Base-by-base conservation (phyloP, 2,113 vertebrate genomes). In the Leptocoma aspasia region DNA sequence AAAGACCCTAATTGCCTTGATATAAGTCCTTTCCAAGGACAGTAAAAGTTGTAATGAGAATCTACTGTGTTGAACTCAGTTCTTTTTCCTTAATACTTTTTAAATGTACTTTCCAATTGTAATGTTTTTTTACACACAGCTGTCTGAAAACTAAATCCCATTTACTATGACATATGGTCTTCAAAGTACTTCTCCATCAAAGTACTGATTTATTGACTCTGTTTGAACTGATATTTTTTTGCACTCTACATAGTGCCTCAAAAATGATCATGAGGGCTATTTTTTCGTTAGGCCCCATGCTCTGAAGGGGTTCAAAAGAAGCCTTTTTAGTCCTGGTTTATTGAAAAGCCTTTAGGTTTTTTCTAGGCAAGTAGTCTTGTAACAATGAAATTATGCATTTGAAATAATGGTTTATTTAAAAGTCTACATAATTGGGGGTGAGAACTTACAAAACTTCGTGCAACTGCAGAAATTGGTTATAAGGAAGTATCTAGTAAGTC, bases 71-170 rank as follows among this genome's bases (percentile, higher is more conserved):
- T 57, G 45, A 61, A 82, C 3, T 64, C 27, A 45, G 37, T 53
- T 44, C 2, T 81, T 82, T 83, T 63, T 66, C 31, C 28, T 59
- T 76, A 81, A 45, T 41, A 10, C 39, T 89, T 93, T 66, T 14
- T 0, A 65, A 77, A 81, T 52, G 82, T 75, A 26, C 41, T 94
- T 88, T 91, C 39, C 15, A 63, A 13, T 31, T 65, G 39, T 11
- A 66, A 50, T 11, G 6, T 20, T 33, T 87, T 86, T 92, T 92
- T 84, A 85, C 21, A 73, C 54, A 90, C 57, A 92, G 21, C 28
- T 89, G 53, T 78, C 77, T 47, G 37, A 57, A 92, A 95, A 96
- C 73, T 33, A 92, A 89, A 95, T 94, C 63, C 27, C 23, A 61
- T 92, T 92, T 89, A 64, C 75, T 73, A 35, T 54, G 71, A 61